Conservation (phyloP, 2,113 vertebrate species). For the Gasterosteus aculeatus region DNA sequence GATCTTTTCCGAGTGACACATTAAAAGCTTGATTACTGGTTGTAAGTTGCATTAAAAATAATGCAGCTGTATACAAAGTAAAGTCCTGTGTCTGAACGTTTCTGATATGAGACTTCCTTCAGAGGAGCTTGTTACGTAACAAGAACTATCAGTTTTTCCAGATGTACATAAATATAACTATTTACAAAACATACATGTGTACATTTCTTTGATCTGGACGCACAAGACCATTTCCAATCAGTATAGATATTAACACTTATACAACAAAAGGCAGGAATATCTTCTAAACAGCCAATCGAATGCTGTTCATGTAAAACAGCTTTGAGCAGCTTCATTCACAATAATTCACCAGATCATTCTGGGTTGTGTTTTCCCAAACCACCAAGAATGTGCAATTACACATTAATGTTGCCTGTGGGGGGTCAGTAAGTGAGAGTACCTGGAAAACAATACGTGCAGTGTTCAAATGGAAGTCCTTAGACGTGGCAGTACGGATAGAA, state of each 20-base stretch:
- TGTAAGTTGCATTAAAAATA: not conserved
- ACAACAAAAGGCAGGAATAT: slow-evolving; percentile 1
- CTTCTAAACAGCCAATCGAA: slow-evolving; percentile 10
- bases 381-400: slow-evolving; percentile 41
- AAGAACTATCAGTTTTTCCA: slow-evolving; percentile 28
- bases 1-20: slow-evolving; percentile 10
- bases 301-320: slow-evolving; percentile 5
- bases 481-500: not conserved
- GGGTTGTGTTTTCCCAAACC: slow-evolving; percentile 4
- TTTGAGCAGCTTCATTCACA: slow-evolving; percentile 12
- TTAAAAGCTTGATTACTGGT: not conserved
- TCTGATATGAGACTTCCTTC: slow-evolving; percentile 16
- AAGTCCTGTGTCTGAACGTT: slow-evolving; percentile 12
- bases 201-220: slow-evolving; percentile 60
- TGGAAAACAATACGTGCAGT: not conserved
- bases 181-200: slow-evolving; percentile 70
- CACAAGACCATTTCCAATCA: slow-evolving; percentile 16
- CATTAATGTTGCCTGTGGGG: not conserved
- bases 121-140: slow-evolving; percentile 23
- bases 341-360: slow-evolving; percentile 7
- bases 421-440: not conserved
- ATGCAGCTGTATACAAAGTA: not conserved
- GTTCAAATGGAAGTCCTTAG: not conserved
- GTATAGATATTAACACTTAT: slow-evolving; percentile 21
- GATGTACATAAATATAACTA: slow-evolving; percentile 73